Evolutionary conservation across 2,888 invertebrate genomes (phyloP).

Genomic region (Drosophila subquinaria): DNA sequence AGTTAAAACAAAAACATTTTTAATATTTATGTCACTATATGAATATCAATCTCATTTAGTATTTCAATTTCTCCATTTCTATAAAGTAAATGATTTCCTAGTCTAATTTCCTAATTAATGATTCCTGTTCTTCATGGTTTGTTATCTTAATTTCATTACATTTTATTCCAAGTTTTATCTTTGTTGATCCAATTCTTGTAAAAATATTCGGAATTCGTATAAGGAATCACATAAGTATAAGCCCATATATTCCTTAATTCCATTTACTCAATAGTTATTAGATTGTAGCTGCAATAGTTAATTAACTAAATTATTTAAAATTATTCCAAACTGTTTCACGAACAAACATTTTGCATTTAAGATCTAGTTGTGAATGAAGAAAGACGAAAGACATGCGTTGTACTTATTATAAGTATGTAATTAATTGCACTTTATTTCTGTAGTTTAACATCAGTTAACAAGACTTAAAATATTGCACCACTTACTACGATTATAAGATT

Average conservation of each 20-base stretch:
- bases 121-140: neutral
- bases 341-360: constrained; percentile 54
- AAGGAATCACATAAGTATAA: neutral
- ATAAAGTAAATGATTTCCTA: too few relatives aligned
- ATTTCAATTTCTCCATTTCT: too few relatives aligned
- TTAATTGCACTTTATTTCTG: constrained; percentile 52
- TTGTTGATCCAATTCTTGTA: neutral
- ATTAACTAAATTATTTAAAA: neutral
- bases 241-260: constrained; percentile 30
- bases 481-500: constrained; percentile 4
- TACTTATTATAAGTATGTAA: constrained; percentile 43
- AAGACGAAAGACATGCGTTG: constrained; percentile 11
- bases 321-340: constrained; percentile 5
- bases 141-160: neutral
- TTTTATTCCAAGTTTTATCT: neutral
- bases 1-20: too few relatives aligned
- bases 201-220: neutral
- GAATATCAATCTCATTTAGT: too few relatives aligned
- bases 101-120: neutral
- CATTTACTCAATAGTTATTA: neutral
- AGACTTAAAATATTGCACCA: constrained; percentile 51
- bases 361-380: constrained; percentile 4
- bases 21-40: too few relatives aligned
- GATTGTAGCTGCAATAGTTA: neutral
- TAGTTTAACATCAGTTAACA: constrained; percentile 48